Evolutionary conservation across 2,888 invertebrate genomes (phyloP), one percentile per base, ranked within the genome.

Genomic region (Campopleginae sp.): DNA sequence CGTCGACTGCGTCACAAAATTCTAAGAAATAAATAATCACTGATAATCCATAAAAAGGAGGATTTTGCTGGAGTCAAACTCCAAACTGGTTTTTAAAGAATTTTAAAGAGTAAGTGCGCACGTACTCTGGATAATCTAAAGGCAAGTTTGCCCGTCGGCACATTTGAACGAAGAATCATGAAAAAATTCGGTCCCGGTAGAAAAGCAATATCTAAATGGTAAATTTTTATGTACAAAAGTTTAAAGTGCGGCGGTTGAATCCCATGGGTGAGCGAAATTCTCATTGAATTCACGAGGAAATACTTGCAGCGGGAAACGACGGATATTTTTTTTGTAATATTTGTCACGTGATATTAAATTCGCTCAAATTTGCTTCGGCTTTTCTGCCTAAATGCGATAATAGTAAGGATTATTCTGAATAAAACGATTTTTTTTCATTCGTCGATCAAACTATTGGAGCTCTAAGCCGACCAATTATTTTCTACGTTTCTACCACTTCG

Each of bases 191-290:
- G 71, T 65, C 54, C 44, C 33, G 27, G 66, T 68, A 54, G 23
- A 71, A 58, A 80, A 14, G 19, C 63, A 38, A 68, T 46, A 74
- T 74, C 54, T 68, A 38, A 72, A 72, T 61, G 31, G 68, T 46
- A 72, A 58, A 77, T 46, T n/a, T 82, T n/a, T 82, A 82, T 81
- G 77, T 82, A 82, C 75, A 82, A n/a, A n/a, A 31, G 44, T 66
- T 74, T 78, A 58, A 14, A 14, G 12, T 14, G 27, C 58, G n/a
- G 19, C 6, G 1, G n/a, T 51, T 5, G 58, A 27, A 58, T 58
- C 12, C 14, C 23, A 27, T 14, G 12, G 14, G 14, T 27, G 5
- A 27, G 27, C 3, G 27, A 5, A 12, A 27, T 14, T 58, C 5
- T 58, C 4, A 14, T 5, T 4, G 10, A 58, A 14, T 58, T 14